Conservation (phyloP, 2,113 vertebrate species). For the Nyctereutes procyonoides region DNA sequence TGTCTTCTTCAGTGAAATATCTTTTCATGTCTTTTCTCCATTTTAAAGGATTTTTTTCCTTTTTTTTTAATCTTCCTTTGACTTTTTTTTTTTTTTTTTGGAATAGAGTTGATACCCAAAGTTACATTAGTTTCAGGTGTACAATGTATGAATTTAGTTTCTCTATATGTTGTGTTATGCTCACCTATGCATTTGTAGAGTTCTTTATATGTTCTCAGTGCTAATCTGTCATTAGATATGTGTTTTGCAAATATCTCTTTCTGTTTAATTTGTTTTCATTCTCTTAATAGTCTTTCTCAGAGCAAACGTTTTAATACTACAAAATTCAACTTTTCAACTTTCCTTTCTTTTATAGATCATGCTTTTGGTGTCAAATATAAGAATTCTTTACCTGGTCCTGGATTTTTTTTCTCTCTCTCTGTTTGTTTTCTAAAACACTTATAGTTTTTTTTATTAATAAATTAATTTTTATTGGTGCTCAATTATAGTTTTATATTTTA, state of each 20-base stretch:
- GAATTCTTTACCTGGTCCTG: not conserved
- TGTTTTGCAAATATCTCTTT: not conserved
- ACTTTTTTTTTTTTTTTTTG: too few species aligned
- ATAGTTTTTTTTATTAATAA: too few species aligned
- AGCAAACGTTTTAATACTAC: not conserved
- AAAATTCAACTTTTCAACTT: not conserved
- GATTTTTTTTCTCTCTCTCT: not conserved
- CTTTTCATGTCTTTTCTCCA: not conserved
- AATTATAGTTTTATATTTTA: not conserved
- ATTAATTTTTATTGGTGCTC: too few species aligned
- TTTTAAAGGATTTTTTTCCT: not conserved
- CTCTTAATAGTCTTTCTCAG: not conserved
- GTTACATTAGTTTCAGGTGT: not conserved
- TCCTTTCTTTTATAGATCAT: not conserved
- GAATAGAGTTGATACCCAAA: not conserved
- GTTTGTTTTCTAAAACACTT: not conserved
- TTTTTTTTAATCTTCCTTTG: not conserved
- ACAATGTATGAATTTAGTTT: not conserved
- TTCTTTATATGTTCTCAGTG: not conserved
- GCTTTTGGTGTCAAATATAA: not conserved
- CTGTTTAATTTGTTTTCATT: not conserved
- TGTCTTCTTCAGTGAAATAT: not conserved
- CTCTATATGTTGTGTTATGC: not conserved
- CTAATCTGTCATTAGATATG: not conserved
- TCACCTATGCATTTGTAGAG: not conserved